These are phyloP conservation scores for Rhyacichthys aspro DNA, from an alignment of 2,797 vertebrate species.

Conservation along the genomic window DNA sequence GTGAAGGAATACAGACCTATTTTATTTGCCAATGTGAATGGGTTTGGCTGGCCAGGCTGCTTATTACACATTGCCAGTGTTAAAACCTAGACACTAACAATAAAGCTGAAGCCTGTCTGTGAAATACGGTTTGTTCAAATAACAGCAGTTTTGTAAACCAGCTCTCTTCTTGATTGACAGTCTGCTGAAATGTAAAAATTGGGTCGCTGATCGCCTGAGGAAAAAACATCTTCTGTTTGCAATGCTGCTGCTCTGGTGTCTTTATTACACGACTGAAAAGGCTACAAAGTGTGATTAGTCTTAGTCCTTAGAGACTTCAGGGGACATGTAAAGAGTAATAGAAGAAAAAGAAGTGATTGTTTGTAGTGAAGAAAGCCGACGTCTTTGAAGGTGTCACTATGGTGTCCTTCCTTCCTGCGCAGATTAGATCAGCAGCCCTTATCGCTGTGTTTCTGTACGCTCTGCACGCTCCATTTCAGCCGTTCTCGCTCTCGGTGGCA, in stretches of 20 bases:
- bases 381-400: constrained; percentile 58
- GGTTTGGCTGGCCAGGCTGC: too few relatives aligned
- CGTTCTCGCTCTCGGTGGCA: constrained; percentile 33
- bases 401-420: constrained; percentile 46
- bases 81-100: constrained; percentile 20
- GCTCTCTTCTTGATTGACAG: constrained; percentile 39
- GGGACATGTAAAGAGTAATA: constrained; percentile 9
- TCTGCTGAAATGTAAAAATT: constrained; percentile 7
- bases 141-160: constrained; percentile 10
- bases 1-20: too few relatives aligned
- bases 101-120: constrained; percentile 15
- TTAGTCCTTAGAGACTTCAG: constrained; percentile 58
- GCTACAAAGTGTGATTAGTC: constrained; percentile 64
- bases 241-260: constrained; percentile 13
- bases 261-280: constrained; percentile 31
- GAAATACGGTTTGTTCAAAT: constrained; percentile 19
- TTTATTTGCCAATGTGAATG: too few relatives aligned
- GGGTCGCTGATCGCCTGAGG: constrained; percentile 7
- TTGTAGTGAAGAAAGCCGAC: constrained; percentile 44
- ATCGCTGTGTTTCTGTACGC: constrained; percentile 32
- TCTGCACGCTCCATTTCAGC: constrained; percentile 47
- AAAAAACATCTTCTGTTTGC: constrained; percentile 16
- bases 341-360: constrained; percentile 21
- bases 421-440: constrained; percentile 45
- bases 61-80: background rate